These are phyloP conservation scores for Radopholus similis DNA, from an alignment of 1,140 invertebrate species.

Conservation along the genomic window DNA sequence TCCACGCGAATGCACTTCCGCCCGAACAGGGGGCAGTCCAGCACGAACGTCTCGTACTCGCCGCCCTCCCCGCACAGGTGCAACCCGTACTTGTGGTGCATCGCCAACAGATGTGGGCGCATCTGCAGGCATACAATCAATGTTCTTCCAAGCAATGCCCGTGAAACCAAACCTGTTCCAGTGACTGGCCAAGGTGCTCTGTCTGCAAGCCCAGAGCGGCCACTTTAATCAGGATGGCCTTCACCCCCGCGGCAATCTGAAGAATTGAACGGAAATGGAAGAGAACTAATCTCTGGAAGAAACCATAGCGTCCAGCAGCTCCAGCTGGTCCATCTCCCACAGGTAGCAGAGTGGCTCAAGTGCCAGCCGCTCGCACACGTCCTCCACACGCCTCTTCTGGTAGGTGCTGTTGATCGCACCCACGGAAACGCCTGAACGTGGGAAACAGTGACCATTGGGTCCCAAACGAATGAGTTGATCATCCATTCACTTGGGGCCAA, in stretches of 20 bases:
- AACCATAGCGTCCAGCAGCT: constrained; percentile 88
- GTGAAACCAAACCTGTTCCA: constrained; percentile 70
- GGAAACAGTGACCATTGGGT: constrained; percentile 54
- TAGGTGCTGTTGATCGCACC: constrained; percentile 97
- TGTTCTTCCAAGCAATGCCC: constrained; percentile 15
- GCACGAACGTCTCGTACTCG: constrained; percentile 67
- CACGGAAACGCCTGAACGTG: constrained; percentile 78
- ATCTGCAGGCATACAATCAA: constrained; percentile 64
- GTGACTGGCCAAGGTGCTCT: constrained; percentile 79
- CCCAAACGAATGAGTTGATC: no score
- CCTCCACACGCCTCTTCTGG: constrained; percentile 91
- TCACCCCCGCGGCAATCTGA: constrained; percentile 69
- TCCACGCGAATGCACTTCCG: constrained; percentile 27
- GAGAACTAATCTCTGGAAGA: no score
- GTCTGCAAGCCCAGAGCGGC: constrained; percentile 69
- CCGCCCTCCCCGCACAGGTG: constrained; percentile 91
- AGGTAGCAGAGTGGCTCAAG: constrained; percentile 84
- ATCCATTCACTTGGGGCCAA: no score
- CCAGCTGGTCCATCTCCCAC: constrained; percentile 86
- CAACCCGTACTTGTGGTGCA: constrained; percentile 72
- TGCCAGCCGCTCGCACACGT: constrained; percentile 87
- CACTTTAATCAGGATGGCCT: constrained; percentile 90
- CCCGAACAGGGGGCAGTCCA: constrained; percentile 45
- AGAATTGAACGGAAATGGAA: background rate
- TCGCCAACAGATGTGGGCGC: constrained; percentile 64